These are phyloP conservation scores for Buteo buteo DNA, from an alignment of 2,113 vertebrate species.

Conservation along the genomic window DNA sequence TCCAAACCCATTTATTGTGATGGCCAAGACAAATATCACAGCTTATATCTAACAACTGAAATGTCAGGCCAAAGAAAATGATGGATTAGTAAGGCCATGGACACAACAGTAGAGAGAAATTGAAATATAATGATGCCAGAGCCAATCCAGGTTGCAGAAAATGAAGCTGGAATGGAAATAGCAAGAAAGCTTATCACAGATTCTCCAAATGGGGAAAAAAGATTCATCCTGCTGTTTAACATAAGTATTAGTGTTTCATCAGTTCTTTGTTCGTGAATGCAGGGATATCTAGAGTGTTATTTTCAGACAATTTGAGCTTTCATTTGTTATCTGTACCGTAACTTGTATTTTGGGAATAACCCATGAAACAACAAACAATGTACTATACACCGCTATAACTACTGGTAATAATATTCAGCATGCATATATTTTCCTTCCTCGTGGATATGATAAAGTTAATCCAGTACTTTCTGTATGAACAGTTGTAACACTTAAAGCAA, in stretches of 20 bases:
- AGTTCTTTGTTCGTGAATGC: background rate
- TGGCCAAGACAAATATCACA: slow-evolving; percentile 55
- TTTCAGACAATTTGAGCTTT: background rate
- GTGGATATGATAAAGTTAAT: slow-evolving; percentile 43
- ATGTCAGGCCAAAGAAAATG: slow-evolving; percentile 42
- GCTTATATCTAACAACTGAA: slow-evolving; percentile 49
- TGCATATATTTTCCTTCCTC: background rate
- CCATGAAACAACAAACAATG: background rate
- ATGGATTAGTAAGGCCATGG: slow-evolving; percentile 50
- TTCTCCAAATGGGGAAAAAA: background rate
- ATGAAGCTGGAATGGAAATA: background rate
- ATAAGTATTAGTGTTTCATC: slow-evolving; percentile 5
- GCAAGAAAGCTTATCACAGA: background rate
- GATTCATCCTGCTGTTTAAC: background rate
- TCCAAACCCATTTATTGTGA: slow-evolving; percentile 33
- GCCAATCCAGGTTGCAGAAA: background rate
- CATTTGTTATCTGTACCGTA: background rate
- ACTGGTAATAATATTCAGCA: slow-evolving; percentile 26
- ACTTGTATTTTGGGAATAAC: background rate
- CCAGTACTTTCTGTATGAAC: slow-evolving; percentile 39
- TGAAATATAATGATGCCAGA: background rate
- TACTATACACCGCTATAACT: background rate
- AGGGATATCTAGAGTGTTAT: background rate
- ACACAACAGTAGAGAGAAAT: slow-evolving; percentile 36
- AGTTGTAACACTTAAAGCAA: slow-evolving; percentile 46